Evolutionary conservation across 2,888 invertebrate species (phyloP).

Genomic region (Drosophila villosipedis): DNA sequence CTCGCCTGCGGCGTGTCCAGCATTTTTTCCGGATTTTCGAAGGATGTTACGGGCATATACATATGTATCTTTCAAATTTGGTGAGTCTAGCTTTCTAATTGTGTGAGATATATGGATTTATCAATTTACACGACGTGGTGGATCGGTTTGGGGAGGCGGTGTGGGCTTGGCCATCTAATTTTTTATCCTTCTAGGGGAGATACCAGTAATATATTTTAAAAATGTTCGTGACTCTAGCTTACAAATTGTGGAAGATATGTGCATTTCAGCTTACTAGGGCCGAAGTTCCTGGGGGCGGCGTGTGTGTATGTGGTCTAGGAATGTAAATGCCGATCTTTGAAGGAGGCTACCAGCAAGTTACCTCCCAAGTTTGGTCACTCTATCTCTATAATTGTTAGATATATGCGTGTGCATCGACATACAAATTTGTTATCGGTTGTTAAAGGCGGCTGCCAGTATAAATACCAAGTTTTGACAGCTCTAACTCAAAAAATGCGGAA

Average conservation of each 20-base stretch:
- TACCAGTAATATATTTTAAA: too few relatives aligned
- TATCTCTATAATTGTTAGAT: not conserved
- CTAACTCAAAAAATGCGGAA: too few relatives aligned
- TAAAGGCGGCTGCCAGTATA: not conserved
- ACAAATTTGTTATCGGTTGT: not conserved
- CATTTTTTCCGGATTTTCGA: too few relatives aligned
- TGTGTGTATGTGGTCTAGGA: not conserved
- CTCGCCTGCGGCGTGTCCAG: too few relatives aligned
- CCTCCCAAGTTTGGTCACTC: not conserved
- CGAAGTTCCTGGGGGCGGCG: too few relatives aligned
- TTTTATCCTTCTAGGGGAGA: too few relatives aligned
- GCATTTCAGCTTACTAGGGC: too few relatives aligned
- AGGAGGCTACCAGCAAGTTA: not conserved
- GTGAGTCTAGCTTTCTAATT: not conserved
- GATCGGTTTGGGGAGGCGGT: not conserved
- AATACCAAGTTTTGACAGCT: too few relatives aligned
- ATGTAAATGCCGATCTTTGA: not conserved
- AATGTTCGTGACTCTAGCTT: too few relatives aligned
- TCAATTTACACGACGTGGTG: not conserved
- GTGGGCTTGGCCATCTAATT: not conserved
- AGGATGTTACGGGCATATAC: too few relatives aligned
- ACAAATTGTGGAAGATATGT: too few relatives aligned
- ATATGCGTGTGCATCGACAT: not conserved
- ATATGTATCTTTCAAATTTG: too few relatives aligned
- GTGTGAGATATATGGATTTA: not conserved